Evolutionary conservation across 2,888 invertebrate genomes (phyloP).

Genomic region (Lasiommata megera): DNA sequence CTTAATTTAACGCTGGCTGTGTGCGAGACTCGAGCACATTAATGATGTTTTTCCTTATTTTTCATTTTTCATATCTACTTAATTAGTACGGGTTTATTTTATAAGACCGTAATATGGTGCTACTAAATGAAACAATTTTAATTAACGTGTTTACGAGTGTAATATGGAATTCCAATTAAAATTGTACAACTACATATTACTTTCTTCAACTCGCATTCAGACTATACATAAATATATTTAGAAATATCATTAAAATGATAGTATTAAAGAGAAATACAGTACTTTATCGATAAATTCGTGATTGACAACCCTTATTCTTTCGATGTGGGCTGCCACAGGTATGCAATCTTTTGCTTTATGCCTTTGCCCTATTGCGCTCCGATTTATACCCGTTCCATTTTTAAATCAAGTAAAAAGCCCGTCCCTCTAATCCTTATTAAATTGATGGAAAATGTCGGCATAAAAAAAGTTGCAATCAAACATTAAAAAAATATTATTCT

Average conservation of each 20-base stretch:
- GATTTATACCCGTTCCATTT: constrained; percentile 39
- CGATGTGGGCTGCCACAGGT: constrained; percentile 53
- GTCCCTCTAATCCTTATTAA: neutral
- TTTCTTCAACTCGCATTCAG: neutral
- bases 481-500: neutral
- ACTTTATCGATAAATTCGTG: constrained; percentile 46
- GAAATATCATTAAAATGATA: neutral
- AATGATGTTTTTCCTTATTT: constrained; percentile 27
- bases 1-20: constrained; percentile 24
- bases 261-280: neutral
- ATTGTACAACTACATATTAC: constrained; percentile 5
- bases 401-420: constrained; percentile 19
- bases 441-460: neutral
- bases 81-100: constrained; percentile 29
- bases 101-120: constrained; percentile 17
- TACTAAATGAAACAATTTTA: constrained; percentile 21
- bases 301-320: constrained; percentile 47
- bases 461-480: neutral
- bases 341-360: constrained; percentile 67
- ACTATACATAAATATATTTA: neutral
- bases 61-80: constrained; percentile 30
- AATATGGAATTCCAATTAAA: constrained; percentile 17
- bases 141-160: constrained; percentile 23
- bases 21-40: constrained; percentile 21
- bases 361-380: constrained; percentile 63